Evolutionary conservation across 2,797 vertebrate genomes (phyloP).

Genomic region (Sebastes diaconus): DNA sequence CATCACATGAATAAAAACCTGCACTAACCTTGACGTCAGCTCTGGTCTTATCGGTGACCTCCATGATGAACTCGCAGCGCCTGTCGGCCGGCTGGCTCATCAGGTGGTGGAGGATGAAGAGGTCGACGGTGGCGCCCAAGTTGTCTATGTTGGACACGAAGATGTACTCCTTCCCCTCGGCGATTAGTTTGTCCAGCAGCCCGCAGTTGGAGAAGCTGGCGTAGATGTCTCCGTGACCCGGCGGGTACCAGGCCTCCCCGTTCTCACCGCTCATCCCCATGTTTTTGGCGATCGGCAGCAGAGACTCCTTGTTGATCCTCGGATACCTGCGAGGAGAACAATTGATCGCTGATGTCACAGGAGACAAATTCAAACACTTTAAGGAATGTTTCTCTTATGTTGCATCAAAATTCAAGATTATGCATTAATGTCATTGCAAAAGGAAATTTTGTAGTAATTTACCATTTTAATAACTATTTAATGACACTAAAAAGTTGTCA

Average conservation of each 20-base stretch:
- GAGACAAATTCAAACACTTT: neutral
- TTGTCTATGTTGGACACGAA: slow-evolving; percentile 99
- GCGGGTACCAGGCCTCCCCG: slow-evolving; percentile 94
- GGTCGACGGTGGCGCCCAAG: slow-evolving; percentile 96
- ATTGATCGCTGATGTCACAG: neutral
- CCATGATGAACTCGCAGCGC: slow-evolving; percentile 97
- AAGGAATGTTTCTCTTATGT: neutral
- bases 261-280: slow-evolving; percentile 88
- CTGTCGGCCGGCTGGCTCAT: slow-evolving; percentile 91
- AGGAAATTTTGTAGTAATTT: neutral
- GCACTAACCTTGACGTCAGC: slow-evolving; percentile 93
- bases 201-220: slow-evolving; percentile 94
- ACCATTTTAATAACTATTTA: neutral
- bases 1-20: accelerated
- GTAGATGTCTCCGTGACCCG: slow-evolving; percentile 95
- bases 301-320: slow-evolving; percentile 94
- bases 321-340: slow-evolving; percentile 86
- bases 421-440: neutral
- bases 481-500: neutral
- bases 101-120: slow-evolving; percentile 94
- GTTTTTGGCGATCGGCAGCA: slow-evolving; percentile 90
- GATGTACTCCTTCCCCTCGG: slow-evolving; percentile 94
- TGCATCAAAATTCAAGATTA: neutral
- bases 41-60: slow-evolving; percentile 97
- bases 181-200: slow-evolving; percentile 89